Conservation (phyloP, 2,113 vertebrate species). For the Merops nubicus region DNA sequence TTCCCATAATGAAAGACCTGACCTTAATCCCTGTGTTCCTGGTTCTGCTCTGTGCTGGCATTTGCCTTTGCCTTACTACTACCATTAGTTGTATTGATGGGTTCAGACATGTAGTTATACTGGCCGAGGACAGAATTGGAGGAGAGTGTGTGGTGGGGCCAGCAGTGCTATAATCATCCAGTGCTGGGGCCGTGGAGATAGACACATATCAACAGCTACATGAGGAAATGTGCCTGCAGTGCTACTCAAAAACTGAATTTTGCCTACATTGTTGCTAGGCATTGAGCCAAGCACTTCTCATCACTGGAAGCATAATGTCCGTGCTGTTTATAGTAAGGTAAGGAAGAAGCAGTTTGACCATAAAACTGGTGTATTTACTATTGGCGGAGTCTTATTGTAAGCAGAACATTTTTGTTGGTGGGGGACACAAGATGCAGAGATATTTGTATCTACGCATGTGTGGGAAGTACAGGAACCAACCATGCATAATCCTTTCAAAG, state of each 20-base stretch:
- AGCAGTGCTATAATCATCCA: neutral
- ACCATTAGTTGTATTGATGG: neutral
- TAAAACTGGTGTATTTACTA: neutral
- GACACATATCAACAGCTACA: neutral
- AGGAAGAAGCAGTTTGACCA: neutral
- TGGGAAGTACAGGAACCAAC: neutral
- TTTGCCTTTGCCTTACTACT: neutral
- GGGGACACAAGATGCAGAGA: neutral
- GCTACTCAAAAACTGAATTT: slow-evolving; percentile 11
- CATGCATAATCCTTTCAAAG: neutral
- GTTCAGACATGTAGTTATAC: neutral
- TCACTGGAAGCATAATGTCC: neutral
- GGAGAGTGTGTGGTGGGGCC: neutral
- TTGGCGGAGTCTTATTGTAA: neutral
- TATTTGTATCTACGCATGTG: neutral
- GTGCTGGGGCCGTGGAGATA: neutral
- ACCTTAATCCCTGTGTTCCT: neutral
- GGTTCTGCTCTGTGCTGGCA: neutral
- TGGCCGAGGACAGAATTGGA: neutral
- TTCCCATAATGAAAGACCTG: neutral
- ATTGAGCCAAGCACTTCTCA: slow-evolving; percentile 26
- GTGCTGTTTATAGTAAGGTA: slow-evolving; percentile 26
- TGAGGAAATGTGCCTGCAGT: slow-evolving; percentile 30
- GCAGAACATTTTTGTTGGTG: neutral
- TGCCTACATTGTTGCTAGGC: slow-evolving; percentile 46